Conservation (phyloP, 2,888 invertebrate species). For the Thecocarcelia acutangulata region DNA sequence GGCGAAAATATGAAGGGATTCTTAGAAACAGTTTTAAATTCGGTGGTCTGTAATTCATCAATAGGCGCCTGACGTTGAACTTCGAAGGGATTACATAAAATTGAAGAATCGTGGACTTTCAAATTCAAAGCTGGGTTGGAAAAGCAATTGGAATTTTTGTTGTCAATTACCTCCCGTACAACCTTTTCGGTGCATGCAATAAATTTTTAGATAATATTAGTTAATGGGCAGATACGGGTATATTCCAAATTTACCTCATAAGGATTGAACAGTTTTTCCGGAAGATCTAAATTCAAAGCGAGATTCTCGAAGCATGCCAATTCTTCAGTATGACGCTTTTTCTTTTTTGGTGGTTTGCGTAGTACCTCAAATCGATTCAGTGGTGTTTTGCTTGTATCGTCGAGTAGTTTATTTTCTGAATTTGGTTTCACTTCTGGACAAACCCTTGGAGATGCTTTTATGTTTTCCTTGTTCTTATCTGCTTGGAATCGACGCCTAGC, state of each 20-base stretch:
- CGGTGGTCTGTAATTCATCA: constrained; percentile 68
- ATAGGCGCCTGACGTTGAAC: constrained; percentile 73
- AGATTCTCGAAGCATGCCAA: constrained; percentile 80
- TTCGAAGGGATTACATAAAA: constrained; percentile 79
- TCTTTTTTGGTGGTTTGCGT: constrained; percentile 80
- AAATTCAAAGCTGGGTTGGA: constrained; percentile 79
- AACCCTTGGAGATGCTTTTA: constrained; percentile 67
- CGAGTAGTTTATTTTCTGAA: constrained; percentile 71
- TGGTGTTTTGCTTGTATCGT: constrained; percentile 25
- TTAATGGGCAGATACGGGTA: neutral
- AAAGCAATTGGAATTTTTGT: constrained; percentile 74
- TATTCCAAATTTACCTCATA: constrained; percentile 76
- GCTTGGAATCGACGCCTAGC: constrained; percentile 74
- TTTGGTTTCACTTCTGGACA: constrained; percentile 80
- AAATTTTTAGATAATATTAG: neutral
- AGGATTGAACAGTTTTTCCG: constrained; percentile 81
- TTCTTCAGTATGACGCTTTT: constrained; percentile 75
- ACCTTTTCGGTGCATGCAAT: constrained; percentile 72
- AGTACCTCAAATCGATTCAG: constrained; percentile 80
- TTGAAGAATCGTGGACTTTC: constrained; percentile 75
- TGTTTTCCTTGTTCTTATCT: constrained; percentile 69
- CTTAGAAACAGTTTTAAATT: constrained; percentile 73
- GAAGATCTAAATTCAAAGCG: constrained; percentile 79
- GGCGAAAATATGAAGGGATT: constrained; percentile 79
- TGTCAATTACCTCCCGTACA: constrained; percentile 65